phyloP scores from a whole-genome alignment of 2,113 vertebrate species.

The Rutilus rutilus region DNA sequence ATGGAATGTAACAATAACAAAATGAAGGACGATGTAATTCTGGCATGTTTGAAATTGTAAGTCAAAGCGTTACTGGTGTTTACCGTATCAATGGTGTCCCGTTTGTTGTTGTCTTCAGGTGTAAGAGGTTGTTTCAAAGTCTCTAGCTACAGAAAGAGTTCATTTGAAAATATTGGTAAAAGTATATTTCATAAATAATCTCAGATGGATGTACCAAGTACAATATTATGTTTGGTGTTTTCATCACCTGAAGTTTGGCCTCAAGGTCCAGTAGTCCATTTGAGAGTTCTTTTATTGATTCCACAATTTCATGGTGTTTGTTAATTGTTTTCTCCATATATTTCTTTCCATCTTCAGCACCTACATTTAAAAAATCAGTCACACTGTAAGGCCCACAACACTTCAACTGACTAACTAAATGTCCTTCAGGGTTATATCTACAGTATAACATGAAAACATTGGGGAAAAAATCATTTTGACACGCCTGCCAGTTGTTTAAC shows the following conservation, averaged over 20 bases:
- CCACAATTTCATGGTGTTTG: slow-evolving; percentile 85
- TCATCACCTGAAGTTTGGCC: slow-evolving; percentile 83
- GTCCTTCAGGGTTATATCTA: neutral
- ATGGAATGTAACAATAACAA: neutral
- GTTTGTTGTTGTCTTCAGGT: slow-evolving; percentile 55
- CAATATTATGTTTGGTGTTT: neutral
- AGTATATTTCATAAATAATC: neutral
- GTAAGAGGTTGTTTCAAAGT: slow-evolving; percentile 44
- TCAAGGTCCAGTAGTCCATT: slow-evolving; percentile 81
- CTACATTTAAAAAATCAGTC: slow-evolving; percentile 63
- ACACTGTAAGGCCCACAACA: neutral
- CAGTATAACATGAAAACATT: too few relatives aligned
- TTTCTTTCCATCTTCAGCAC: slow-evolving; percentile 85
- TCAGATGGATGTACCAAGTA: neutral
- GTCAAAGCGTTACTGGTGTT: slow-evolving; percentile 16
- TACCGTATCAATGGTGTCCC: slow-evolving; percentile 65
- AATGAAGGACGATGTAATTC: neutral
- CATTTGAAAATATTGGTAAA: neutral
- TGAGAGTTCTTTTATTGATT: slow-evolving; percentile 83
- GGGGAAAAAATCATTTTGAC: too few relatives aligned
- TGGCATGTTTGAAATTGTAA: neutral
- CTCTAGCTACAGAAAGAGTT: slow-evolving; percentile 45
- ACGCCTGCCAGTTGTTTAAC: too few relatives aligned
- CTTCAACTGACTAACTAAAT: neutral
- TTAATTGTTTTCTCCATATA: slow-evolving; percentile 81